Conservation (phyloP, 1,140 invertebrate genomes). For the Druon quercuslanigerum region DNA sequence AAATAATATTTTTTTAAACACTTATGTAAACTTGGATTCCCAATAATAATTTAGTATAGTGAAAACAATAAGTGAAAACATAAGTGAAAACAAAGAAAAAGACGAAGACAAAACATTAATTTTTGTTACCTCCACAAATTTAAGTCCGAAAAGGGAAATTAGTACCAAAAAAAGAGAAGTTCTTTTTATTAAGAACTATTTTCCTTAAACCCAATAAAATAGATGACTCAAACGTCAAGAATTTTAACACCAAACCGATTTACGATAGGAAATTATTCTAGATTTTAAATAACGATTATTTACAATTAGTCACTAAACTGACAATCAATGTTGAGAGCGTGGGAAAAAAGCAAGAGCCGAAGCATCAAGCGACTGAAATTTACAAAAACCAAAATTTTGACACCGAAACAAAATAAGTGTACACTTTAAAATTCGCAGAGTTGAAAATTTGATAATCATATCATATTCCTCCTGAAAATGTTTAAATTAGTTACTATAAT, state of each 20-base stretch:
- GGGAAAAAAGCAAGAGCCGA: slow-evolving; percentile 17
- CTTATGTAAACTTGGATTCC: too few relatives aligned
- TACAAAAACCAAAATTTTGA: background rate
- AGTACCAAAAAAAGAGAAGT: too few relatives aligned
- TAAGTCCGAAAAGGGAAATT: too few relatives aligned
- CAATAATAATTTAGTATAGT: too few relatives aligned
- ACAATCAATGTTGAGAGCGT: background rate
- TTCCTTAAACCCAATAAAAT: background rate
- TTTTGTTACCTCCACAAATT: too few relatives aligned
- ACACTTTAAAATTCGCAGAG: background rate
- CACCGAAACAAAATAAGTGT: background rate
- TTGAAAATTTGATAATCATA: slow-evolving; percentile 25
- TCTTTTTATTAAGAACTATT: background rate
- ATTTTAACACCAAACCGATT: background rate
- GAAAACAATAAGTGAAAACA: too few relatives aligned
- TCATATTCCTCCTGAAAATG: slow-evolving; percentile 32
- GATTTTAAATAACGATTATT: slow-evolving; percentile 17
- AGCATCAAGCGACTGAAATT: slow-evolving; percentile 3
- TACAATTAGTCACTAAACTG: background rate
- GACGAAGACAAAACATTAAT: too few relatives aligned
- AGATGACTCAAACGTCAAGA: background rate
- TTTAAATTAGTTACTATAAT: slow-evolving; percentile 13
- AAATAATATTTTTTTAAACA: too few relatives aligned
- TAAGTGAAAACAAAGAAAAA: too few relatives aligned
- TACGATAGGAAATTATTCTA: background rate